Evolutionary conservation across 2,888 invertebrate genomes (phyloP).

Genomic region (Noctua comes): DNA sequence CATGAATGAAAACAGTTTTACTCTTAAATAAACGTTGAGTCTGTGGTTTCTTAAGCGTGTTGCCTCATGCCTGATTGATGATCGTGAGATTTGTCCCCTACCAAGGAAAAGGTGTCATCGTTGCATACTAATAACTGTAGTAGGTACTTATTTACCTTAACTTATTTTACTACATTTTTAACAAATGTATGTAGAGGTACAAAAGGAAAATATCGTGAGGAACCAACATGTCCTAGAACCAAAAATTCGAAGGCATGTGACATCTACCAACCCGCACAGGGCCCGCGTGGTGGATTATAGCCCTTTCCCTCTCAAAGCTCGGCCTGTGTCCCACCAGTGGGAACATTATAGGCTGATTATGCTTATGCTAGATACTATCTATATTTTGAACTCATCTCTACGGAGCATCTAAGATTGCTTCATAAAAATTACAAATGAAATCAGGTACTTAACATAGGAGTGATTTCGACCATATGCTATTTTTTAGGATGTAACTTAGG

Average conservation of each 20-base stretch:
- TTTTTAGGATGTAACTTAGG: neutral
- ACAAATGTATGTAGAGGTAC: too few relatives aligned
- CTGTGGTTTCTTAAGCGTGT: slow-evolving; percentile 34
- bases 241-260: too few relatives aligned
- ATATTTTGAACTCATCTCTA: neutral
- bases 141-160: too few relatives aligned
- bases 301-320: too few relatives aligned
- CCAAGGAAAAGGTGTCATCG: neutral
- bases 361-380: too few relatives aligned
- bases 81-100: slow-evolving; percentile 9
- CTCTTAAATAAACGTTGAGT: neutral
- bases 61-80: slow-evolving; percentile 12
- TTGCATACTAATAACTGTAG: neutral
- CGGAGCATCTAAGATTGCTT: neutral
- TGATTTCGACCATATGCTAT: neutral
- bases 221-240: too few relatives aligned
- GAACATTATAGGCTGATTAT: too few relatives aligned
- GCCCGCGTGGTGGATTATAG: too few relatives aligned
- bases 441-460: neutral
- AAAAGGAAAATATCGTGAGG: too few relatives aligned
- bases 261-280: too few relatives aligned
- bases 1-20: slow-evolving; percentile 28
- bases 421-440: neutral
- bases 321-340: too few relatives aligned
- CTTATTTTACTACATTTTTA: too few relatives aligned